These are phyloP conservation scores for Mormyrus hasselquistii DNA, from an alignment of 2,797 vertebrate genomes.

Conservation along the genomic window DNA sequence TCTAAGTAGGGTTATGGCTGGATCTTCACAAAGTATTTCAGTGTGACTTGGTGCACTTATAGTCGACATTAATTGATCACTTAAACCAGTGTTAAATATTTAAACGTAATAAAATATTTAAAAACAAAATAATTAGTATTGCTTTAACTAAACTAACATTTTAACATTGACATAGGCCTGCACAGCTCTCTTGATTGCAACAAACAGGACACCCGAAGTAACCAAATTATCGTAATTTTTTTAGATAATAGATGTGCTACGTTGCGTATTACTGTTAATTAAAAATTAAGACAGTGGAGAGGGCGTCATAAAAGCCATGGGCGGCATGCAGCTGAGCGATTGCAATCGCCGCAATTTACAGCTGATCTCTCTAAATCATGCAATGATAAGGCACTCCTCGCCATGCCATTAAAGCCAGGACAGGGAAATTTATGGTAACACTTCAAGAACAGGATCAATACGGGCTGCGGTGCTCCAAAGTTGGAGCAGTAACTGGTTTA, in stretches of 20 bases:
- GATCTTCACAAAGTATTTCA: constrained; percentile 45
- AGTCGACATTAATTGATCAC: constrained; percentile 66
- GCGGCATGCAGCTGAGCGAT: neutral
- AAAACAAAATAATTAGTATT: constrained; percentile 49
- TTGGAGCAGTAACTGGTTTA: constrained; percentile 57
- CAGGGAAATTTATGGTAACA: constrained; percentile 56
- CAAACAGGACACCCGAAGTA: neutral
- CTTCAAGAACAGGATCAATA: constrained; percentile 57
- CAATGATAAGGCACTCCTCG: constrained; percentile 24
- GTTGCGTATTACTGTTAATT: neutral
- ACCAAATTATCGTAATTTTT: neutral
- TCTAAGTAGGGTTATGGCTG: constrained; percentile 38
- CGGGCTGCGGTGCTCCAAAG: constrained; percentile 52
- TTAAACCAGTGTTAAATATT: constrained; percentile 62
- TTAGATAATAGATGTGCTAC: neutral
- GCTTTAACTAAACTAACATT: constrained; percentile 39
- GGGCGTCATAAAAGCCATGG: neutral
- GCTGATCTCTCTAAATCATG: constrained; percentile 32
- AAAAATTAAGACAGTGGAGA: neutral
- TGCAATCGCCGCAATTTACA: constrained; percentile 18
- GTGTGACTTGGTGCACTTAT: constrained; percentile 53
- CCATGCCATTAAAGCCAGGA: constrained; percentile 26
- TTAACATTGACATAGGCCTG: constrained; percentile 39
- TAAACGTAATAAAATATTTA: constrained; percentile 47
- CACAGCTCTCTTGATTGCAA: constrained; percentile 27